Conservation (phyloP, 2,888 invertebrate species). For the Acanthosepion lycidas region DNA sequence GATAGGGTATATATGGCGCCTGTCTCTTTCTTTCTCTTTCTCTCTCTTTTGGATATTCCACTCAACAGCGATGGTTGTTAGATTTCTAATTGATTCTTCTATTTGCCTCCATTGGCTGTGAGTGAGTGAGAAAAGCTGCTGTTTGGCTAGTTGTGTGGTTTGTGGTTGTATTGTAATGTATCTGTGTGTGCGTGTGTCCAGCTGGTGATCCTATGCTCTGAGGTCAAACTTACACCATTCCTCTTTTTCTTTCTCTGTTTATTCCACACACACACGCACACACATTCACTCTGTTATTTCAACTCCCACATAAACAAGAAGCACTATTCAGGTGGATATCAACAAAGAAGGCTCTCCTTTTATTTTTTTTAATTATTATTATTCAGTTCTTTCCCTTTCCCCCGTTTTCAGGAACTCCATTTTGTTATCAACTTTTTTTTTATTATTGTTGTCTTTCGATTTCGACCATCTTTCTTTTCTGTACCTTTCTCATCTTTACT, state of each 20-base stretch:
- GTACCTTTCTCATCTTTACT: not conserved
- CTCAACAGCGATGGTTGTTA: not conserved
- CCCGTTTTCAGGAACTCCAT: not conserved
- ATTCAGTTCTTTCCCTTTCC: not conserved
- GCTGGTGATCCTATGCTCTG: slow-evolving; percentile 12
- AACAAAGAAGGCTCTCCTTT: not conserved
- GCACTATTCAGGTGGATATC: not conserved
- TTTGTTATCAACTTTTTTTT: not conserved
- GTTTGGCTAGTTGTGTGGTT: not conserved
- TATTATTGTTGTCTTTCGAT: not conserved
- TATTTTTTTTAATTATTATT: not conserved
- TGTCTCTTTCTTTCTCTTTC: not conserved
- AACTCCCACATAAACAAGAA: slow-evolving; percentile 14
- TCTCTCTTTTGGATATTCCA: not conserved
- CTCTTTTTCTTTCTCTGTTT: not conserved
- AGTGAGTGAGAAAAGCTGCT: not conserved
- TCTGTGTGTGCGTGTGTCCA: not conserved
- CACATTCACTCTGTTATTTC: not conserved
- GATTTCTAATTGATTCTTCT: not conserved
- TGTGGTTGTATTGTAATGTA: not conserved
- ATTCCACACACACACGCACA: not conserved
- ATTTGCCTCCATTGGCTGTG: not conserved
- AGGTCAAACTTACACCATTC: not conserved
- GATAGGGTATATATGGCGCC: not conserved
- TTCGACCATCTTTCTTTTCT: not conserved